Evolutionary conservation across 53 echinoderm and acorn worm genomes (phyloP), one percentile per base, ranked within the genome.

Genomic region (Echinarachnius parma): DNA sequence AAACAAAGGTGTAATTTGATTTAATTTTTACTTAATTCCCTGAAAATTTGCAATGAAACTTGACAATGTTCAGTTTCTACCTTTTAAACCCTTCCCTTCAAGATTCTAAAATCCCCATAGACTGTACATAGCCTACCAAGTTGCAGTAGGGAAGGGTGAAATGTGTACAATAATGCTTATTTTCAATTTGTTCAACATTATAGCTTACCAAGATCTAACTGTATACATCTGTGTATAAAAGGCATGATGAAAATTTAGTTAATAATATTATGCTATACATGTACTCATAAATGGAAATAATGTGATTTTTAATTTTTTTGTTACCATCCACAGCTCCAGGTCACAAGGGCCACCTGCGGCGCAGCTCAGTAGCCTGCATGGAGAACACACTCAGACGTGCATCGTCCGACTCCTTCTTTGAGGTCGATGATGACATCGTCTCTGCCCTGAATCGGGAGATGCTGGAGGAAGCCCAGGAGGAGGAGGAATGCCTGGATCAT

Each of bases 381-480:
- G 93, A 89, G 52, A 64, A 77, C 35, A 77, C 84, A 39, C 76
- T 78, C 4, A 76, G 89, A 23, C 74, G 87, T 29, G 78, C 86
- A 14, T 95, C 96, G 15, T 87, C 91, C 18, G 87, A 95, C 32
- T 95, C 96, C 22, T 95, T 90, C 85, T 95, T 95, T 56, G 96
- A 90, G 34, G 59, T 87, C 2, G 89, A 86, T 26, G 78, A 76
- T 24, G 84, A 78, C 5, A 78, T 85, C 13, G 80, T 90, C 29
- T 84, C 96, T 3, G 84, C 81, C 0, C 90, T 90, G 9, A 90
- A 78, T 14, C 53, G 83, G 35, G 90, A 90, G 61, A 87, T 89
- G 78, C 81, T 89, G 21, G 50, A 53, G 16, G 32, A 59, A 0
- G 57, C 78, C 10, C 76, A 74, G 9, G 56, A 79, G 2, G 69